Evolutionary conservation across 2,888 invertebrate species (phyloP).

Genomic region (Apoda limacodes): DNA sequence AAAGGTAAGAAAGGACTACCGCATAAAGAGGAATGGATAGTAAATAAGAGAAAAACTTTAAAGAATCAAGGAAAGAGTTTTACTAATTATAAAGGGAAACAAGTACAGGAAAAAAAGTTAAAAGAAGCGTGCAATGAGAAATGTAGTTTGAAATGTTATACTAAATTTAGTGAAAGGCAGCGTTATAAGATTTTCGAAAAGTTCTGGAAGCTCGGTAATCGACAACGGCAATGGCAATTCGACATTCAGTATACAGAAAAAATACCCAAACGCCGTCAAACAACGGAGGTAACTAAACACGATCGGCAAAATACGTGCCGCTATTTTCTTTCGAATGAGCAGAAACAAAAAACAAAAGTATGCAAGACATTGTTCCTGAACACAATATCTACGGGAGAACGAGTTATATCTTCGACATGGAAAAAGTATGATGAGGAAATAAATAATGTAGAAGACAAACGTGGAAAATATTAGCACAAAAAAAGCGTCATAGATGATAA

Average conservation of each 20-base stretch:
- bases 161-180: slow-evolving; percentile 1
- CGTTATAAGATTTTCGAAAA: slow-evolving; percentile 4
- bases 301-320: no score
- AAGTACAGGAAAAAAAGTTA: slow-evolving; percentile 1
- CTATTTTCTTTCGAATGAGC: no score
- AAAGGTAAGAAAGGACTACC: slow-evolving; percentile 6
- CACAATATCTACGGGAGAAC: no score
- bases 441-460: no score
- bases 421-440: no score
- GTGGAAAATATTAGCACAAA: no score
- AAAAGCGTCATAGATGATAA: no score
- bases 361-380: no score
- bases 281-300: no score
- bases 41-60: slow-evolving; percentile 4
- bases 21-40: slow-evolving; percentile 4
- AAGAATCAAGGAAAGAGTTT: slow-evolving; percentile 2
- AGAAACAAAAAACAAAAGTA: no score
- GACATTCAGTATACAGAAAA: slow-evolving; percentile 4
- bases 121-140: slow-evolving; percentile 3
- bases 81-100: slow-evolving; percentile 1
- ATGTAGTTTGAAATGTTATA: slow-evolving; percentile 3
- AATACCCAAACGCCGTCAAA: slow-evolving; percentile 1
- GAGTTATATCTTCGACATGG: no score
- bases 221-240: slow-evolving; percentile 3
- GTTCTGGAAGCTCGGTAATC: slow-evolving; percentile 5